Conservation (phyloP, 2,888 invertebrate species). For the Rhagonycha fulva region DNA sequence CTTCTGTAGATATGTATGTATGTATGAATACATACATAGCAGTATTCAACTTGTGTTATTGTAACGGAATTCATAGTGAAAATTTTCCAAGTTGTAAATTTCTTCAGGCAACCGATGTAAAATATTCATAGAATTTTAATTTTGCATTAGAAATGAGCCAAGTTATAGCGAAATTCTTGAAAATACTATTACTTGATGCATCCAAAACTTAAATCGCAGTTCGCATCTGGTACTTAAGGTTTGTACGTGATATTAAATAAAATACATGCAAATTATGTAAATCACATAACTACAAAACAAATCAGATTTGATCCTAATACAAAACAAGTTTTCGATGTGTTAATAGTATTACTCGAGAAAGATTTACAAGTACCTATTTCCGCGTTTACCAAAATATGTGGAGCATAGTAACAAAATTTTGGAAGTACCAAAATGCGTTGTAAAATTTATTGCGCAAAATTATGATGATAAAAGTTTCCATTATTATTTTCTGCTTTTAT, state of each 20-base stretch:
- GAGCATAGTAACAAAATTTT: background rate
- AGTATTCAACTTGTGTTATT: slow-evolving; percentile 12
- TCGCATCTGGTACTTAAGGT: slow-evolving; percentile 18
- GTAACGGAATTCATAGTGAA: slow-evolving; percentile 16
- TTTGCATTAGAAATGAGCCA: slow-evolving; percentile 41
- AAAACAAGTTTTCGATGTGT: background rate
- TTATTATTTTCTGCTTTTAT: background rate
- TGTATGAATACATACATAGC: background rate
- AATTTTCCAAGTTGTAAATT: slow-evolving; percentile 33
- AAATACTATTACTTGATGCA: slow-evolving; percentile 39
- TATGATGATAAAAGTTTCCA: background rate
- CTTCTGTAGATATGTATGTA: background rate
- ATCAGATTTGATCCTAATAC: slow-evolving; percentile 3
- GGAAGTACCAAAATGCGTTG: too few species aligned
- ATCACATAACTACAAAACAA: slow-evolving; percentile 7
- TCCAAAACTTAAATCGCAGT: slow-evolving; percentile 28
- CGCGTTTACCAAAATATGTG: background rate
- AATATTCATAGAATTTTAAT: slow-evolving; percentile 43
- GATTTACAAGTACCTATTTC: background rate
- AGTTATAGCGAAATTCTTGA: slow-evolving; percentile 33
- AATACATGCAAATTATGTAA: slow-evolving; percentile 19
- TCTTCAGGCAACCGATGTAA: slow-evolving; percentile 33
- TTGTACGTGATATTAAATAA: slow-evolving; percentile 20
- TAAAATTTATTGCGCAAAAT: too few species aligned
- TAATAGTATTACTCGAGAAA: background rate